Percentiles rank a stretch among this genome's conserved stretches.
Evolutionary conservation across 2,797 vertebrate genomes (phyloP).

Genomic region (Galago senegalensis): DNA sequence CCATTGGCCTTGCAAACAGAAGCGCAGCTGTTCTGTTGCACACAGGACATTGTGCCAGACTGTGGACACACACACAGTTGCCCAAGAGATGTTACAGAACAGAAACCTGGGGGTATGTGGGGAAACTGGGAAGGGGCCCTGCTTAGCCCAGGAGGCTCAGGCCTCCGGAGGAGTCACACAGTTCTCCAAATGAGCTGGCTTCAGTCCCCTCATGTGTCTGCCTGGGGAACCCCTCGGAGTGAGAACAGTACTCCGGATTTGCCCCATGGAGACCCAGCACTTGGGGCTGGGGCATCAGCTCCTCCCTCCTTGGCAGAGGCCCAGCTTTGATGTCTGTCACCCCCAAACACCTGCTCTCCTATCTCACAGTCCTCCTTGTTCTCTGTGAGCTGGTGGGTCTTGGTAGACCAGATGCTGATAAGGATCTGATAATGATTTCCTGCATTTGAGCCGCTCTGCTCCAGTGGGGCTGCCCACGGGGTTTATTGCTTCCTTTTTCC

Average conservation of each 20-base stretch:
- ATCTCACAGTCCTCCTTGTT: background rate
- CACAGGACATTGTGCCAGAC: constrained; percentile 13
- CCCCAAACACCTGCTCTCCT: background rate
- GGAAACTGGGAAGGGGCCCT: background rate
- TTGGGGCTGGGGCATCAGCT: background rate
- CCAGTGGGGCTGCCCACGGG: rapidly evolving
- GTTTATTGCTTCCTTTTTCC: background rate
- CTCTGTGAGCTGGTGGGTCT: background rate
- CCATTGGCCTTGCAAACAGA: background rate
- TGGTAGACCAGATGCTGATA: background rate
- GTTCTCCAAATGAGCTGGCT: background rate
- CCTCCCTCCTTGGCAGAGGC: background rate
- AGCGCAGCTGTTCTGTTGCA: background rate
- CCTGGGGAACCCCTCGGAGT: background rate
- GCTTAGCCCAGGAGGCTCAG: background rate
- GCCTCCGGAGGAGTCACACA: background rate
- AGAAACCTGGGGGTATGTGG: background rate
- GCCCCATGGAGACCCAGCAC: background rate
- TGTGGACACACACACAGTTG: constrained; percentile 23
- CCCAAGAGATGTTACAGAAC: constrained; percentile 46
- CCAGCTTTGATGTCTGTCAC: background rate
- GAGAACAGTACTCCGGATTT: background rate
- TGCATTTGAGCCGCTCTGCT: rapidly evolving
- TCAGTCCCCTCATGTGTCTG: background rate
- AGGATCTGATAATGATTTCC: background rate